Conservation (phyloP, 2,888 invertebrate species). For the Myopa tessellatipennis region DNA sequence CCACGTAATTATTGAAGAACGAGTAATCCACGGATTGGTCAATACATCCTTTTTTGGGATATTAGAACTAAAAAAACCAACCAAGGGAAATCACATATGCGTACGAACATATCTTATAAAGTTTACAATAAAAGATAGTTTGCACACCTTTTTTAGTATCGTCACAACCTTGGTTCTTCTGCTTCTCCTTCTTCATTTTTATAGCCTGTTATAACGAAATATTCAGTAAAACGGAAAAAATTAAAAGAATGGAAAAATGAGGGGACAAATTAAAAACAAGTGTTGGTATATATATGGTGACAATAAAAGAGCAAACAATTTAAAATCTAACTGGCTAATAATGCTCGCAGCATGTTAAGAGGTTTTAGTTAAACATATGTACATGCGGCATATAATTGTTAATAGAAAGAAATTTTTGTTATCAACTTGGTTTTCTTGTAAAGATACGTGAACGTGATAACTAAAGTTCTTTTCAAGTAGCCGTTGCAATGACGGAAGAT, state of each 20-base stretch:
- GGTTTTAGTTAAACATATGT: not conserved
- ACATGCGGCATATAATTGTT: not conserved
- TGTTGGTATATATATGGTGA: not conserved
- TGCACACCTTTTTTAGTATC: slow-evolving; percentile 58
- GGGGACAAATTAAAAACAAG: too few species aligned
- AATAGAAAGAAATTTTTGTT: not conserved
- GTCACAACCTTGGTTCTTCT: slow-evolving; percentile 69
- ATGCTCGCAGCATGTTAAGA: not conserved
- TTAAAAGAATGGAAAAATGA: not conserved
- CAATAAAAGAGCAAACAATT: not conserved
- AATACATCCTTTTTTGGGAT: too few species aligned
- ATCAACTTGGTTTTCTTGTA: not conserved
- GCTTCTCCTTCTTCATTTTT: slow-evolving; percentile 77
- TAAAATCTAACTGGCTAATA: not conserved
- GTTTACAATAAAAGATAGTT: slow-evolving; percentile 30
- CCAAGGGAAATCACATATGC: too few species aligned
- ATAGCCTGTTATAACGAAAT: slow-evolving; percentile 69
- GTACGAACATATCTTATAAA: not conserved
- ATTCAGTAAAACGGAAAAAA: slow-evolving; percentile 7
- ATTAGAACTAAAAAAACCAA: too few species aligned
- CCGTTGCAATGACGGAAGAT: not conserved
- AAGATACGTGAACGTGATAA: not conserved
- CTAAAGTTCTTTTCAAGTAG: slow-evolving; percentile 1
- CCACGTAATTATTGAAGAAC: too few species aligned
- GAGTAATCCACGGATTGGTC: too few species aligned